Evolutionary conservation across 2,113 vertebrate species (phyloP), one percentile per base, ranked within the genome.

Genomic region (Piprites chloris): DNA sequence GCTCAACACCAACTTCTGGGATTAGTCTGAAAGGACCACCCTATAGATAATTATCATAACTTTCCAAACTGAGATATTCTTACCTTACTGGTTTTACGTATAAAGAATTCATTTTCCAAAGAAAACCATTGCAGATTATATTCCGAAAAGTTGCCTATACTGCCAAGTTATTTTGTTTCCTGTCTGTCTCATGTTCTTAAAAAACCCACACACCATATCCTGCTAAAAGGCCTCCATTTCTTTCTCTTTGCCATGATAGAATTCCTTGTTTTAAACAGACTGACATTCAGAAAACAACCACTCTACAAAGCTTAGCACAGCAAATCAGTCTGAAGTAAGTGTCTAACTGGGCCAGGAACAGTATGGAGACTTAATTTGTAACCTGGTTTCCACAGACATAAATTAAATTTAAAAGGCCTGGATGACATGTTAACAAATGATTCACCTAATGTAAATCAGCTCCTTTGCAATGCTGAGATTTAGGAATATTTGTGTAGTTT

Each of bases 161-260:
- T 75, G 49, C 35, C 77, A 94, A 75, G 32, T 65, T 78, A 32
- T 58, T 95, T 94, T 78, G 17, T 89, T 95, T 95, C 69, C n/a
- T 87, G 47, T 66, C 84, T 90, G 41, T 78, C 68, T 90, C 44
- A 20, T 55, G n/a, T 42, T 79, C 61, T 85, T 79, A 61, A 87
- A 79, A 94, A 84, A 61, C 6, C 20, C 37, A 33, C 74, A 68
- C 11, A 30, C 32, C 9, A 61, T 85, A 89, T 61, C 16, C 71
- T 90, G 30, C 39, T 79, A 58, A 69, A 79, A 73, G 32, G 4
- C 65, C 7, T 89, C 37, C 7, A 49, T 79, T 91, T 81, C 76
- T 91, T 83, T 93, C 33, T 63, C 16, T 82, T 87, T 73, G 58
- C 66, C 50, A 33, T 28, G 9, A 0, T 73, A 37, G 62, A 67